Evolutionary conservation across 2,113 vertebrate species (phyloP), one percentile per base, ranked within the genome.

Genomic region (Picathartes gymnocephalus): DNA sequence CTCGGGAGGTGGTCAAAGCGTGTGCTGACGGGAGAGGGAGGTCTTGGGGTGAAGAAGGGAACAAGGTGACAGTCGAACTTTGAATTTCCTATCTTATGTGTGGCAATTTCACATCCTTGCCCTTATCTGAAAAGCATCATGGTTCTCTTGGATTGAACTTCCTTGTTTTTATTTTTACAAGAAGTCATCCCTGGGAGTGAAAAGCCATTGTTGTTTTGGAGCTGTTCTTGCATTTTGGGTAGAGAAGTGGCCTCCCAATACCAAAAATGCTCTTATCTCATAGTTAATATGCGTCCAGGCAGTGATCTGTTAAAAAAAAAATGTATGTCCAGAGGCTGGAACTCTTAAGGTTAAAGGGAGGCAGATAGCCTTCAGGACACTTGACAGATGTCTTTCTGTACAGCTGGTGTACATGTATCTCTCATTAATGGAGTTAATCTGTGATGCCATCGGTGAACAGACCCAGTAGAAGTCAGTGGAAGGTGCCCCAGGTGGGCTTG

Each of bases 111-210:
- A 92, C 76, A 94, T 93, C 79, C 76, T 92, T 73, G 87, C 91
- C 80, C 92, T 80, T 62, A 72, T 79, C 85, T 93, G 90, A 96
- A 88, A 85, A 88, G 92, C 86, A 54, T 88, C 71, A 93, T 93
- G 95, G 88, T 73, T 89, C 81, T 92, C 88, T 92, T 92, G 90
- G 94, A 95, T 96, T 81, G 35, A 94, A 96, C 96, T 97, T 97
- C 95, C 95, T 97, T 96, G 90, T 96, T 97, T 92, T 84, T 83
- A 88, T 96, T 95, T 96, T 89, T 66, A 33, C 64, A 30, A 89
- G 81, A 94, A 93, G 87, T 81, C 86, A 88, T 93, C 85, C 64
- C 39, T 64, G 81, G 45, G 42, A 91, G 69, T 70, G 83, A 58
- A 72, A 60, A 83, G 57, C n/a, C 2, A 4, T 54, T 61, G 57